Conservation (phyloP, 2,113 vertebrate species). For the Arizona elegans region DNA sequence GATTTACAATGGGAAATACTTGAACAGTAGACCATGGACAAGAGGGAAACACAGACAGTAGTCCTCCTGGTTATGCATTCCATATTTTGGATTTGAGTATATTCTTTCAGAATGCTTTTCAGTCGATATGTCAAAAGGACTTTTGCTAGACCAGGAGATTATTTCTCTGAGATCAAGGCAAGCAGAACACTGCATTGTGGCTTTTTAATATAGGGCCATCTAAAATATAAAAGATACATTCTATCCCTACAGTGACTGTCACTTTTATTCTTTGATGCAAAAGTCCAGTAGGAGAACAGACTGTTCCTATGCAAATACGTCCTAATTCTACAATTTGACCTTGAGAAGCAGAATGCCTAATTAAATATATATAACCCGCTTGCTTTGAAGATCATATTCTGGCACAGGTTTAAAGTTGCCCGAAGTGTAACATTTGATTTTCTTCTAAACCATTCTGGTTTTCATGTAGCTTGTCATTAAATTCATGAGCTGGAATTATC, state of each 20-base stretch:
- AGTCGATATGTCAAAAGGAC: not conserved
- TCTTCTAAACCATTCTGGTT: slow-evolving; percentile 7
- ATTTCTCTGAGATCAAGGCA: not conserved
- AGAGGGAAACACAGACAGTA: no score
- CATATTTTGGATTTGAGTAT: not conserved
- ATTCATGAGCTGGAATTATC: not conserved
- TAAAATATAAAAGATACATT: not conserved
- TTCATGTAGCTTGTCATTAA: slow-evolving; percentile 27
- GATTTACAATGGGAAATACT: not conserved
- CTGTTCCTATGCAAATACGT: slow-evolving; percentile 1
- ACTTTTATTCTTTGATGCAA: not conserved
- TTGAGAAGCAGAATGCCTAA: not conserved
- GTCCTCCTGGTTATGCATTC: not conserved
- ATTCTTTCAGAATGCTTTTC: not conserved
- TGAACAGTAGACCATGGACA: not conserved
- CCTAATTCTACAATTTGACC: not conserved
- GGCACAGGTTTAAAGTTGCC: not conserved
- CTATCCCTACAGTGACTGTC: not conserved
- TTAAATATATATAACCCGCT: not conserved
- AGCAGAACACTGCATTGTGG: not conserved
- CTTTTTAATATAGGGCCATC: not conserved
- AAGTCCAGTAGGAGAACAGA: not conserved
- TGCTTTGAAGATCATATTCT: not conserved
- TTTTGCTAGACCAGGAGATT: not conserved
- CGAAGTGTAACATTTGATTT: slow-evolving; percentile 16